These are phyloP conservation scores for Poicephalus meyeri DNA, from an alignment of 2,113 vertebrate species.

Conservation along the genomic window DNA sequence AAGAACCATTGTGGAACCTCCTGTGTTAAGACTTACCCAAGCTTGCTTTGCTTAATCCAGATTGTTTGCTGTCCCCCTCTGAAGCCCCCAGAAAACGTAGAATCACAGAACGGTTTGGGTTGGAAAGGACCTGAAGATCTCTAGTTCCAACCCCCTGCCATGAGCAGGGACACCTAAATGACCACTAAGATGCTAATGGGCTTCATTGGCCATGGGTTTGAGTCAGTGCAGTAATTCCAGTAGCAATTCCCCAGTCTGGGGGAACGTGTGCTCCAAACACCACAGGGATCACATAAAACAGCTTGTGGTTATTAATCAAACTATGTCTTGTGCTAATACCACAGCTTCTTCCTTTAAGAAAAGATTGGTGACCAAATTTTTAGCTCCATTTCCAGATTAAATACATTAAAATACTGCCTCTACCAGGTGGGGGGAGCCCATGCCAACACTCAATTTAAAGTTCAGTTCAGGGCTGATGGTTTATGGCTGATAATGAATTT, in stretches of 20 bases:
- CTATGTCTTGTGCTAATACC: background rate
- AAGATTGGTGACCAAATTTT: background rate
- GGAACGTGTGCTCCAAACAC: background rate
- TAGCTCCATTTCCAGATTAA: background rate
- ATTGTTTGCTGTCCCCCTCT: background rate
- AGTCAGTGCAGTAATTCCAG: background rate
- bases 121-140: background rate
- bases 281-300: background rate
- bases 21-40: background rate
- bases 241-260: background rate
- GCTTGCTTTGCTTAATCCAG: background rate
- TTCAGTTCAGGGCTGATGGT: constrained; percentile 47
- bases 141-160: background rate
- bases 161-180: background rate
- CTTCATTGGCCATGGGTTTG: background rate
- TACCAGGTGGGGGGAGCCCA: background rate
- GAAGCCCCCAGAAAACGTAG: background rate
- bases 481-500: constrained; percentile 73
- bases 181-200: background rate
- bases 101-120: background rate
- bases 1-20: background rate
- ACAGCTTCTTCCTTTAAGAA: background rate
- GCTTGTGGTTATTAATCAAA: background rate
- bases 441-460: background rate
- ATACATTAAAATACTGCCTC: background rate